Conservation (phyloP, 1,140 invertebrate genomes). For the Trichomalopsis sarcophagae region DNA sequence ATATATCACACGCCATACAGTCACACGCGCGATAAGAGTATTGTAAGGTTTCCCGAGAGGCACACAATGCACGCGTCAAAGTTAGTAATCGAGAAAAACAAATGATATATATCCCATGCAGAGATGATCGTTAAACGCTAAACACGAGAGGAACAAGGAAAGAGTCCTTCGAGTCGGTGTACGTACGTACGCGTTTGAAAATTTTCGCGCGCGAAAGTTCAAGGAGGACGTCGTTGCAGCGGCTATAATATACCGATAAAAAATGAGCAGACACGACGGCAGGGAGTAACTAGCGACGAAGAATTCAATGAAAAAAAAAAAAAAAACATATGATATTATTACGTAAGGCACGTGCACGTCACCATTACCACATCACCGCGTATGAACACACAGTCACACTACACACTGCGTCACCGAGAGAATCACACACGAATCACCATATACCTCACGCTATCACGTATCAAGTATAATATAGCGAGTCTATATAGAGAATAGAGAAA, state of each 20-base stretch:
- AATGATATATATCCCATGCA: background rate
- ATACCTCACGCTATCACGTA: conserved; percentile 4
- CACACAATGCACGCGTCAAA: conserved; percentile 33
- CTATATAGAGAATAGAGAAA: conserved; percentile 13
- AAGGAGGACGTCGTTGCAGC: background rate
- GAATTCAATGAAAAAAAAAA: background rate
- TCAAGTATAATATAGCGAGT: conserved; percentile 11
- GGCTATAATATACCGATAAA: background rate
- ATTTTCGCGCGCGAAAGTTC: too few species aligned
- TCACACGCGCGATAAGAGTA: background rate
- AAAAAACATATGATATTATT: conserved; percentile 29
- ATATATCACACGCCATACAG: background rate
- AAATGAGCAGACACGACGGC: background rate
- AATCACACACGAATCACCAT: background rate
- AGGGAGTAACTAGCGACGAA: background rate
- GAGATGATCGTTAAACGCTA: conserved; percentile 45
- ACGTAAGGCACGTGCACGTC: conserved; percentile 40
- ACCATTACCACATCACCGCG: background rate
- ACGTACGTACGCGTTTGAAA: too few species aligned
- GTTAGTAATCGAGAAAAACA: background rate
- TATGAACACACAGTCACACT: background rate
- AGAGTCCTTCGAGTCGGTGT: background rate
- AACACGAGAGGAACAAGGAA: background rate
- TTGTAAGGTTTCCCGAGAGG: background rate
- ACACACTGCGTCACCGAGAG: background rate